Base-by-base conservation (phyloP, 53 echinoderm and acorn worm species). In the Holothuria scabra region DNA sequence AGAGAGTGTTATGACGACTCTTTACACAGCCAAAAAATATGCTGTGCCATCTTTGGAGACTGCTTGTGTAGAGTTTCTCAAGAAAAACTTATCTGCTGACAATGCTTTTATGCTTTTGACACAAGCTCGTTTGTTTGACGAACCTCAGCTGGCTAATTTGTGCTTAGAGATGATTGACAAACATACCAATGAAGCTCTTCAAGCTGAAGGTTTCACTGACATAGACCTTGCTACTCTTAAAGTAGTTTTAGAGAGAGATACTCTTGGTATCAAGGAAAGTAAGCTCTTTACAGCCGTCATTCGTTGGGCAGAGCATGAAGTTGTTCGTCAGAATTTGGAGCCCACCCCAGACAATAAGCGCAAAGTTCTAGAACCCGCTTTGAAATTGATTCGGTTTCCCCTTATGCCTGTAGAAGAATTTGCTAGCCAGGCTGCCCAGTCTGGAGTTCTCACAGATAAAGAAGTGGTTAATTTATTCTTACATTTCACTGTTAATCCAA, bases 391-490 rank as follows among this genome's bases (percentile, higher is more conserved):
- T 31, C 88, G 99, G 12, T 99, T 99, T 72, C 99, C 99, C 9
- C 86, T 99, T 30, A 95, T 99, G 99, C 92, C 99, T 8, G 94
- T 99, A 14, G 99, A 99, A 83, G 99, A 99, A 78, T 99, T 95
- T 94, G 99, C 99, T 11, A 92, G 90, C 61, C 87, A 90, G 30
- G 92, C 97, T 12, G 99, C 94, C 14, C 94, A 99, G 75, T 99
- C 94, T 0, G 99, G 99, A 20, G 90, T 99, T 33, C 88, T 99
- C 55, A 92, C 92, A 18, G 99, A 99, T 41, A 81, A 91, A 38
- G 99, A 99, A 83, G 99, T 99, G 59, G 99, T 99, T 72, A 99
- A 92, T 81, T 87, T 99, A n/a, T 99, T 99, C 75, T 88, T 99
- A 33, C 99, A 99, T 80, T 99, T 99, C 59, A 99, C 99, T 23